Base-by-base conservation (phyloP, 1,140 invertebrate genomes). In the Apis laboriosa region DNA sequence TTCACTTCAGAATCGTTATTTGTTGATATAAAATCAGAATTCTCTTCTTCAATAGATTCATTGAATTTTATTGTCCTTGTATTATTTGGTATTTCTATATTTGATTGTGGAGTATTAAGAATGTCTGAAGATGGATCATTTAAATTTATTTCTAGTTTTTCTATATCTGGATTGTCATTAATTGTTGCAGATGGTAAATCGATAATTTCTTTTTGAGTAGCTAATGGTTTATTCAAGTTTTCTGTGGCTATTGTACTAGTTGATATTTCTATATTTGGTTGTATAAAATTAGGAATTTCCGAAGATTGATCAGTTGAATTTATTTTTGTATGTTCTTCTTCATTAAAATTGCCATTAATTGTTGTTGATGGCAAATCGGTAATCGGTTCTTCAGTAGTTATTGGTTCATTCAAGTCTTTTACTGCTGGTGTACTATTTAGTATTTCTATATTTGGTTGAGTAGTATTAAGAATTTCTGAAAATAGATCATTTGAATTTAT, bases 31-130 rank as follows among this genome's bases (percentile, higher is more conserved):
- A n/a, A 11, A 60, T n/a, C 9, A 60, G 21, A 17, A 34, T 19
- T 15, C 8, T 64, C 28, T 17, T 34, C 24, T 28, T 43, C 34
- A 43, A 7, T 7, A 43, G 5, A 43, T 43, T 43, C 5, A 43
- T 43, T 43, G 34, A 7, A 43, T 43, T 43, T 7, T 43, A 43
- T 7, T 43, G 34, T 43, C 5, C 0, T 4, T 43, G 34, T 43
- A 7, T 0, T 43, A 43, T 43, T 5, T 43, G 34, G 12, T n/a
- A n/a, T 7, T 66, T 15, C 0, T 63, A 1, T 34, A 9, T 0
- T 5, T 0, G 9, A 9, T 34, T 13, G 60, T 4, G 0, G 9
- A 43, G 5, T 43, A 43, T 43, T 7, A 0, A 5, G 3, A 74
- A 2, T 28, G 7, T 0, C 3, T 63, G 0, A n/a, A 0, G 17